Percentiles rank a stretch among this genome's conserved stretches.
These are phyloP conservation scores for Amphiprion clarkii DNA, from an alignment of 2,797 vertebrate species.

Conservation along the genomic window DNA sequence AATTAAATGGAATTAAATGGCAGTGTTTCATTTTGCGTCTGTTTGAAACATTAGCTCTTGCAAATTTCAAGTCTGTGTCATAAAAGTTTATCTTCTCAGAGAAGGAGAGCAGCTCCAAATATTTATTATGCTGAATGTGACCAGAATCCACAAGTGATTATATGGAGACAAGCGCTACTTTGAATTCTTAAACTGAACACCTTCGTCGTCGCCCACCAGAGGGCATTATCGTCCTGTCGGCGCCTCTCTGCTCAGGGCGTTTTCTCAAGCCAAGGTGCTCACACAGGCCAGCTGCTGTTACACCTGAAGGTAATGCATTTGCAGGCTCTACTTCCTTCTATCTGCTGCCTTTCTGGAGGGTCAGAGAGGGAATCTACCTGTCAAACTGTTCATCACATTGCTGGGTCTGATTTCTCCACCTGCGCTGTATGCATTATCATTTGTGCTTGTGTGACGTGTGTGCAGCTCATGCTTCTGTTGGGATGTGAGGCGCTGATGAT, in stretches of 20 bases:
- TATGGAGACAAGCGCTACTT: not conserved
- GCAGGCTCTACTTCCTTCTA: conserved; percentile 3
- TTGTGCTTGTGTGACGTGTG: no score
- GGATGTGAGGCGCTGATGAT: not conserved
- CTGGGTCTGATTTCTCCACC: not conserved
- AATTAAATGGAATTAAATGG: not conserved
- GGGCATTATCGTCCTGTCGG: conserved; percentile 46
- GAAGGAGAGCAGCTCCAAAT: conserved; percentile 3
- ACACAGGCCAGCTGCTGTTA: conserved; percentile 16
- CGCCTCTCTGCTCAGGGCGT: conserved; percentile 50
- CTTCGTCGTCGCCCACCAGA: conserved; percentile 57
- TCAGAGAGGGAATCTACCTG: not conserved
- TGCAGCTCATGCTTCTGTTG: not conserved
- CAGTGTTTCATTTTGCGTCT: no score
- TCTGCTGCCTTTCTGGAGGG: conserved; percentile 10
- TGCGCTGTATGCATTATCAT: not conserved
- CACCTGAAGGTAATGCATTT: conserved; percentile 22
- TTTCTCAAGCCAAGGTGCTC: conserved; percentile 45
- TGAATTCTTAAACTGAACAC: not conserved
- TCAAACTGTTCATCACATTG: not conserved
- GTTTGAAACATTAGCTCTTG: no score
- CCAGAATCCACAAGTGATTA: conserved; percentile 7
- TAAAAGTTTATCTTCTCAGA: conserved; percentile 9
- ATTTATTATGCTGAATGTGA: conserved; percentile 17
- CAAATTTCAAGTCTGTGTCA: not conserved